phyloP scores from a whole-genome alignment of 1,140 invertebrate species.

The Brachionus sp. region DNA sequence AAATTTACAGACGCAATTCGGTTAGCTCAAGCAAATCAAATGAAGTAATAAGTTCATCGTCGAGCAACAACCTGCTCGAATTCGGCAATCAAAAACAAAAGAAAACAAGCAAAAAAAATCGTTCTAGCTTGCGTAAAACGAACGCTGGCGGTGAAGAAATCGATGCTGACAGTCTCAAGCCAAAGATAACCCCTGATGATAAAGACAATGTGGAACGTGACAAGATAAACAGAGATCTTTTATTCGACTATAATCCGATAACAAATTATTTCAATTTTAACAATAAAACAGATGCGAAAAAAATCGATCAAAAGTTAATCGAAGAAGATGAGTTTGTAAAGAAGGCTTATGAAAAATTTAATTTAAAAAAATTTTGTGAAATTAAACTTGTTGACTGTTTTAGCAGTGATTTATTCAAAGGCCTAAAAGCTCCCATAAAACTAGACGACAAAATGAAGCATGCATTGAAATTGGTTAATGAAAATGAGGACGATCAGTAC shows the following conservation, averaged over 20 bases:
- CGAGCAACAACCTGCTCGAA: not conserved
- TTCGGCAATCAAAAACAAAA: not conserved
- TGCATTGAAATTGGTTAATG: not conserved
- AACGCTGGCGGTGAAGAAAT: not conserved
- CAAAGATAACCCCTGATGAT: not conserved
- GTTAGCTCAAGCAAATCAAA: not conserved
- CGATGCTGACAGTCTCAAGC: not conserved
- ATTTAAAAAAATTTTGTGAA: constrained; percentile 2
- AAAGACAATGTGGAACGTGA: not conserved
- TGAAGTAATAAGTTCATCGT: not conserved
- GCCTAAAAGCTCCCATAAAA: not conserved
- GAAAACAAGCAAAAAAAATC: not conserved
- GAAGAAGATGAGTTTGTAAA: constrained; percentile 5
- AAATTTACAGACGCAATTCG: not conserved
- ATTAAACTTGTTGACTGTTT: constrained; percentile 29
- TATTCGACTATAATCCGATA: constrained; percentile 38
- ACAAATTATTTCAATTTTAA: constrained; percentile 33
- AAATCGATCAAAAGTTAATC: constrained; percentile 18
- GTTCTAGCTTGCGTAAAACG: not conserved
- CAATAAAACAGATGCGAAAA: not conserved
- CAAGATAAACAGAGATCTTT: not conserved
- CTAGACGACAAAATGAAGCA: not conserved
- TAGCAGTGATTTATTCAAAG: not conserved
- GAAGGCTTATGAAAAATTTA: not conserved
- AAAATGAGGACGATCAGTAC: not conserved